These are phyloP conservation scores for Sthenelais limicola DNA, from an alignment of 2,888 invertebrate genomes.

Conservation along the genomic window DNA sequence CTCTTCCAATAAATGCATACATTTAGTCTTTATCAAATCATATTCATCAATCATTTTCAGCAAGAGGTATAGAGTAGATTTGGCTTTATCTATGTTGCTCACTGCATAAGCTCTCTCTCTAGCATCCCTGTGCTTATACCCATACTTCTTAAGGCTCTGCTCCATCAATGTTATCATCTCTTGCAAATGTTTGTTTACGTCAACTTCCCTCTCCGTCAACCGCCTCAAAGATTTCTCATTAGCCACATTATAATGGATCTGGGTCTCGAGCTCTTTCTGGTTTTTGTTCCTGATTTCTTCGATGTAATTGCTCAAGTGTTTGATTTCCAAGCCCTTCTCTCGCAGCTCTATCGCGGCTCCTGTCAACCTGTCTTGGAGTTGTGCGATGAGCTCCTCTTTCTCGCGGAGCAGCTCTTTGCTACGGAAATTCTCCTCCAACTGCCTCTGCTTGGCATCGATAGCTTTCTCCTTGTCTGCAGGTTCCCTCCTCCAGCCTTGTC, in stretches of 20 bases:
- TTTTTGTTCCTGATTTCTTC: conserved; percentile 54
- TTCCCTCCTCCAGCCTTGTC: conserved; percentile 50
- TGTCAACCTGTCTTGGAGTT: conserved; percentile 52
- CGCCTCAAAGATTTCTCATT: conserved; percentile 59
- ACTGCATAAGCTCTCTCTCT: conserved; percentile 10
- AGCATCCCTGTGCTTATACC: neutral
- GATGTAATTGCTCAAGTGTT: conserved; percentile 49
- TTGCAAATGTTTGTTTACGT: conserved; percentile 10
- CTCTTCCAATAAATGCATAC: conserved; percentile 58
- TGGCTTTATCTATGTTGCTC: conserved; percentile 26
- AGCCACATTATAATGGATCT: conserved; percentile 60
- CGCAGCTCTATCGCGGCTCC: conserved; percentile 33
- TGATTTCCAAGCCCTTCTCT: conserved; percentile 11
- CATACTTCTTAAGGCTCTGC: conserved; percentile 11
- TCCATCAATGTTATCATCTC: conserved; percentile 37
- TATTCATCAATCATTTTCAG: conserved; percentile 55
- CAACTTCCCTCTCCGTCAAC: conserved; percentile 40
- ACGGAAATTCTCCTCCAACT: conserved; percentile 57
- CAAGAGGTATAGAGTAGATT: conserved; percentile 48
- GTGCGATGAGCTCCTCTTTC: conserved; percentile 51
- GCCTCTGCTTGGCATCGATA: conserved; percentile 59
- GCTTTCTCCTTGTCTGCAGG: conserved; percentile 60
- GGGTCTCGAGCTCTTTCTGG: conserved; percentile 55
- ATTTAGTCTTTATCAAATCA: conserved; percentile 53
- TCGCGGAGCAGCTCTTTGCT: conserved; percentile 55